Percentiles rank a stretch among this genome's conserved stretches.
Conservation (phyloP, 2,797 vertebrate genomes). For the Vireo griseus region DNA sequence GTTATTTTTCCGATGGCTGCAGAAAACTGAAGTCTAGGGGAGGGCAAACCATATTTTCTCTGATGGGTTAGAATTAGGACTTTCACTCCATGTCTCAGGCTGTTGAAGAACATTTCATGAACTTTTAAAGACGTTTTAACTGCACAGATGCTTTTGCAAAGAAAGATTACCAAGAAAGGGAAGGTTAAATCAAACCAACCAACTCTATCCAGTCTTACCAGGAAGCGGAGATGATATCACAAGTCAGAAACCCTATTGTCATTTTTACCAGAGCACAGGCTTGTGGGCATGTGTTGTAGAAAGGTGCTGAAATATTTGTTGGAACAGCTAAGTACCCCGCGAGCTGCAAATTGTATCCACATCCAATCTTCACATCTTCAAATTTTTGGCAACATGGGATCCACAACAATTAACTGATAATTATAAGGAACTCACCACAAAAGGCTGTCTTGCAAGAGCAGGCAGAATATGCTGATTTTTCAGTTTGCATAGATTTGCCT, state of each 20-base stretch:
- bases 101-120: neutral
- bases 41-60: neutral
- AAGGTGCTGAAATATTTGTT: neutral
- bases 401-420: conserved; percentile 4
- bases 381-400: neutral
- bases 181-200: neutral
- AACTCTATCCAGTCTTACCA: neutral
- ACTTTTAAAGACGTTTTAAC: neutral
- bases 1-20: neutral
- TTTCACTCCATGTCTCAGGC: neutral
- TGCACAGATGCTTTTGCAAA: neutral
- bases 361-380: conserved; percentile 7
- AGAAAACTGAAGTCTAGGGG: neutral
- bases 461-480: conserved; percentile 24
- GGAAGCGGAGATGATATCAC: neutral
- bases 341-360: neutral
- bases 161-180: neutral
- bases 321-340: neutral
- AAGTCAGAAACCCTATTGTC: neutral
- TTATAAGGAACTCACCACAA: conserved; percentile 26
- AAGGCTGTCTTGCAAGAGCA: conserved; percentile 6
- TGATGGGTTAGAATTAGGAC: neutral
- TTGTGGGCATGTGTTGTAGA: neutral
- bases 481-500: neutral
- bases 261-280: neutral